A percentile compares a stretch with the other conserved stretches of the same genome.
These are phyloP conservation scores for Pelusios castaneus DNA, from an alignment of 2,113 vertebrate species.

Conservation along the genomic window DNA sequence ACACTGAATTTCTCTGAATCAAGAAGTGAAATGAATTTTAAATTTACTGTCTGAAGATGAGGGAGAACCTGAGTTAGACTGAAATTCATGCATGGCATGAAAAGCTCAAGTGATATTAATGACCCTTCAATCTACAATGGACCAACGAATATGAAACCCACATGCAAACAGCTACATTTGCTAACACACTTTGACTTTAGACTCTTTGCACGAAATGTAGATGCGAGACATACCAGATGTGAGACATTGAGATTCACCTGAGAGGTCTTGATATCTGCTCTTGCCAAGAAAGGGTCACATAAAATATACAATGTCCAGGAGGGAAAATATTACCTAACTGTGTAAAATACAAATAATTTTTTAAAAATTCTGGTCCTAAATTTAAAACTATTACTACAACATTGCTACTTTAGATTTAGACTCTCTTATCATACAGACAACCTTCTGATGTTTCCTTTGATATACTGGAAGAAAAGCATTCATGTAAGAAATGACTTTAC, in stretches of 20 bases:
- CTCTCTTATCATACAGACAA: not conserved
- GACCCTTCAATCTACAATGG: not conserved
- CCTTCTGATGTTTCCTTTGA: not conserved
- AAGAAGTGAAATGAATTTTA: not conserved
- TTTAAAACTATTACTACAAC: not conserved
- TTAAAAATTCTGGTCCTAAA: not conserved
- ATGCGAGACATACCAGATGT: not conserved
- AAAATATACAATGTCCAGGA: not conserved
- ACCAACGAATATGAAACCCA: not conserved
- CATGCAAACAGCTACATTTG: not conserved
- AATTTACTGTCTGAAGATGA: not conserved
- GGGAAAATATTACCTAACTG: not conserved
- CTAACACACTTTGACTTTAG: not conserved
- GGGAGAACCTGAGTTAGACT: not conserved
- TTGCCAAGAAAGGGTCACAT: not conserved
- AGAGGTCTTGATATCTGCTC: not conserved
- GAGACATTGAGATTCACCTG: not conserved
- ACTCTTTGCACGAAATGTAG: not conserved
- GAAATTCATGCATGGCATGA: not conserved
- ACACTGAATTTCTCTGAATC: not conserved
- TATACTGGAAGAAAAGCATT: not conserved
- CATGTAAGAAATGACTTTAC: not conserved
- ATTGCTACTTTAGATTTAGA: not conserved
- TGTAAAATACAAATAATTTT: not conserved
- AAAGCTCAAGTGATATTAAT: not conserved